These are phyloP conservation scores for Tangachromis dhanisi DNA, from an alignment of 2,113 vertebrate genomes.

Conservation along the genomic window DNA sequence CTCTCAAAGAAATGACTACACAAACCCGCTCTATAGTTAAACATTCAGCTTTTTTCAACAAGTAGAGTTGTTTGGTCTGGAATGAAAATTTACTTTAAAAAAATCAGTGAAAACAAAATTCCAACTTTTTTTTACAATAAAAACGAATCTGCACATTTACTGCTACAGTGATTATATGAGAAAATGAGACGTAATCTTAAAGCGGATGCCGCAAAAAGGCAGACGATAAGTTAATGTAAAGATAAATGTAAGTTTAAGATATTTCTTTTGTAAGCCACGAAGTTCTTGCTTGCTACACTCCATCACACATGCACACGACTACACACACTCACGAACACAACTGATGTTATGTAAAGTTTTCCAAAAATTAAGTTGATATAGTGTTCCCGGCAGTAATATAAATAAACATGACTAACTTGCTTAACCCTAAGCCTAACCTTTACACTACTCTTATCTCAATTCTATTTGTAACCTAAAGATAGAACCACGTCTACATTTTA, in stretches of 20 bases:
- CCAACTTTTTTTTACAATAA: not conserved
- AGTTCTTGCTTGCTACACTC: not conserved
- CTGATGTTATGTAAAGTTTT: not conserved
- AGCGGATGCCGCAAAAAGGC: not conserved
- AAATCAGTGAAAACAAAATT: not conserved
- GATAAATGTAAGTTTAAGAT: not conserved
- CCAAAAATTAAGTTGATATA: not conserved
- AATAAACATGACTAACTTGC: not conserved
- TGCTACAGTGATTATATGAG: not conserved
- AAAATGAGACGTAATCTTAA: not conserved
- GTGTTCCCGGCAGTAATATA: not conserved
- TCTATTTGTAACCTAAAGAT: not conserved
- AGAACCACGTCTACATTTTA: not conserved
- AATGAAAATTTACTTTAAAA: not conserved
- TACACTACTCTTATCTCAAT: not conserved
- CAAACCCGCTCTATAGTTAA: not conserved
- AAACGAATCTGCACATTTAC: not conserved
- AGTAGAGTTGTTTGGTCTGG: not conserved
- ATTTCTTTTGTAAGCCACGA: not conserved
- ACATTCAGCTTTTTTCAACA: not conserved
- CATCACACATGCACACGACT: not conserved
- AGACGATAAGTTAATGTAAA: not conserved
- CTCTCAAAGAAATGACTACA: not conserved
- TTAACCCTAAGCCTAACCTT: not conserved
- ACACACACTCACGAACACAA: not conserved